Conservation (phyloP, 1,140 invertebrate species). For the Cataglyphis hispanica region DNA sequence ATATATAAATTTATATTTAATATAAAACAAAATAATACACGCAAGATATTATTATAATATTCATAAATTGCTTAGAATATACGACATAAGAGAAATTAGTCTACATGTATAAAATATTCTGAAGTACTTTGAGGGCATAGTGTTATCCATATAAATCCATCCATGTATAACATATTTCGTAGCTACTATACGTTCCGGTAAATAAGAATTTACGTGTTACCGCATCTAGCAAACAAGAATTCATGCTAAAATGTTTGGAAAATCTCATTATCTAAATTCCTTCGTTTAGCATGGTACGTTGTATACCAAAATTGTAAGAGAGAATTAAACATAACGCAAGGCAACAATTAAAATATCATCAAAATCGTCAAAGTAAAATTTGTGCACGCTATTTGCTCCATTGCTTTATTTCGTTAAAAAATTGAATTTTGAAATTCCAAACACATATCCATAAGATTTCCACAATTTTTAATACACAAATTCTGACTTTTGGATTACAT, state of each 20-base stretch:
- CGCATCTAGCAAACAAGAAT: slow-evolving; percentile 36
- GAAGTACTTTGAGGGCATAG: not conserved
- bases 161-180: slow-evolving; percentile 22
- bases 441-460: not conserved
- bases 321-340: slow-evolving; percentile 35
- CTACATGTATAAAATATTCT: slow-evolving; percentile 8
- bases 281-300: not conserved
- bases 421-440: not conserved
- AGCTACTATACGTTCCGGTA: slow-evolving; percentile 13
- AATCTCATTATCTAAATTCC: slow-evolving; percentile 51
- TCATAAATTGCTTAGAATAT: not conserved
- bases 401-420: slow-evolving; percentile 7
- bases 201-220: slow-evolving; percentile 51
- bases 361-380: slow-evolving; percentile 34
- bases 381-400: slow-evolving; percentile 18
- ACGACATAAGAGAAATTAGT: not conserved
- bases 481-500: not conserved
- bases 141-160: not conserved
- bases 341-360: slow-evolving; percentile 66
- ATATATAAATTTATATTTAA: not conserved
- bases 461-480: not conserved
- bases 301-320: slow-evolving; percentile 6
- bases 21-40: not conserved
- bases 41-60: not conserved
- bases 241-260: slow-evolving; percentile 52